Evolutionary conservation across 2,113 vertebrate species (phyloP).

Genomic region (Heterocephalus glaber): DNA sequence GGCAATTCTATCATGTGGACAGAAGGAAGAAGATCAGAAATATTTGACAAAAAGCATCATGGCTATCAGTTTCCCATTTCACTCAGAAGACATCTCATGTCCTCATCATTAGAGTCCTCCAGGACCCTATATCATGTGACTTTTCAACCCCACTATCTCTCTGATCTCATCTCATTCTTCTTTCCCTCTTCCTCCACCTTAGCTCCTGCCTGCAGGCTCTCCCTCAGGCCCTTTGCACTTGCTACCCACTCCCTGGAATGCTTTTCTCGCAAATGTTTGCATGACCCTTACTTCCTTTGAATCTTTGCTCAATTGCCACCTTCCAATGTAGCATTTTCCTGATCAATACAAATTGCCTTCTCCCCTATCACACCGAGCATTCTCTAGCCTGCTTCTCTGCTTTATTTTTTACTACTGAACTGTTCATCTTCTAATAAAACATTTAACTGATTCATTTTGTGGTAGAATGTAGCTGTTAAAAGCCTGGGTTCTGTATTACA

Average conservation of each 20-base stretch:
- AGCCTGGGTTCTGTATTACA: background rate
- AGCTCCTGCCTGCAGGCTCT: background rate
- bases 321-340: background rate
- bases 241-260: background rate
- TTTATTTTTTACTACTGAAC: background rate
- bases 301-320: background rate
- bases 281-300: background rate
- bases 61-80: background rate
- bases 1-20: background rate
- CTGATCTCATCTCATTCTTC: background rate
- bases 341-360: background rate
- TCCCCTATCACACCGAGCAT: background rate
- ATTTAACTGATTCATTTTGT: background rate
- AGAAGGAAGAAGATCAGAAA: background rate
- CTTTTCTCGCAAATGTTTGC: background rate
- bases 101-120: background rate
- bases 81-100: background rate
- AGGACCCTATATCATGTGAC: accelerated
- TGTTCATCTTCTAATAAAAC: background rate
- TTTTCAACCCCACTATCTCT: background rate
- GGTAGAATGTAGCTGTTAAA: background rate
- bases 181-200: background rate
- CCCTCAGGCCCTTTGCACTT: background rate
- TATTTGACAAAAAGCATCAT: background rate
- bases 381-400: background rate